Conservation (phyloP, 2,113 vertebrate species). For the Scolopax mira region DNA sequence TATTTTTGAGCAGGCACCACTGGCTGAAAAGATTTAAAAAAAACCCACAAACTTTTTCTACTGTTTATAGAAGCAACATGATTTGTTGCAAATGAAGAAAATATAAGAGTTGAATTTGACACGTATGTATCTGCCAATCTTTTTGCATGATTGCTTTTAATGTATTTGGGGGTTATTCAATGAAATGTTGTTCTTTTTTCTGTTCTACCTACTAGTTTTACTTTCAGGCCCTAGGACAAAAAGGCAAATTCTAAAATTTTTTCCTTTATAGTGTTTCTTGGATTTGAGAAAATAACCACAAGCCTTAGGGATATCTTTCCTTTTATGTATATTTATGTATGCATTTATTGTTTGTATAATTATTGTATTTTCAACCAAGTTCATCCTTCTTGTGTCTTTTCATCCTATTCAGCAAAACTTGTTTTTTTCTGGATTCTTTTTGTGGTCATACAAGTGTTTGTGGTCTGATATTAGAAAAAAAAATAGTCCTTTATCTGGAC, state of each 20-base stretch:
- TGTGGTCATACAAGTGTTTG: not conserved
- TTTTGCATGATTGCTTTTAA: not conserved
- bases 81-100: not conserved
- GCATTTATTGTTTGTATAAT: not conserved
- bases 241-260: not conserved
- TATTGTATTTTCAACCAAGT: not conserved
- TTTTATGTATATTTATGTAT: not conserved
- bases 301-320: not conserved
- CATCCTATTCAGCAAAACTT: not conserved
- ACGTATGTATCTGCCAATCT: not conserved
- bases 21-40: not conserved
- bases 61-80: not conserved
- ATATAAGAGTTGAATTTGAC: not conserved
- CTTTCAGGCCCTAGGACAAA: not conserved
- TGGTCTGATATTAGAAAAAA: not conserved
- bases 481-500: not conserved
- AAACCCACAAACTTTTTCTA: not conserved
- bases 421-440: not conserved
- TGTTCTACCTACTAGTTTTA: not conserved
- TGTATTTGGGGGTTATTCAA: not conserved
- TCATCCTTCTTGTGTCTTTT: not conserved
- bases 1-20: not conserved
- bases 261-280: not conserved
- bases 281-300: not conserved
- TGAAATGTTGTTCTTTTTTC: not conserved